Conservation (phyloP, 37 sponge, comb jelly and placozoan genomes). For the Ianthella basta region DNA sequence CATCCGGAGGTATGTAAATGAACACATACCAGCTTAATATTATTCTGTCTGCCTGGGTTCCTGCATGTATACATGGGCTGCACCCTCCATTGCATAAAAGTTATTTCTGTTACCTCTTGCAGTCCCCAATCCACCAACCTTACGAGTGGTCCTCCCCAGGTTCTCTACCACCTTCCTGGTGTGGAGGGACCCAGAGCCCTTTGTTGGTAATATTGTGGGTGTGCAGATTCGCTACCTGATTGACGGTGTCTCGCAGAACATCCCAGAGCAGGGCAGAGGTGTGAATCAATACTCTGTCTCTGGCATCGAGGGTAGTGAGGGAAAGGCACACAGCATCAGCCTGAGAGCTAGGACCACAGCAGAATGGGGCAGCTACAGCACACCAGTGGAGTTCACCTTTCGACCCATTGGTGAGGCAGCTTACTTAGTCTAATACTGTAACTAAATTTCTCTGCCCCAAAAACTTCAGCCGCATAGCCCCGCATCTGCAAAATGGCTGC, state of each 20-base stretch:
- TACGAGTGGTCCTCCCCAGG: neutral
- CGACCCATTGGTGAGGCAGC: slow-evolving; percentile 11
- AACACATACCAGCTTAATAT: too few species aligned
- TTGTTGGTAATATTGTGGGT: neutral
- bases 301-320: neutral
- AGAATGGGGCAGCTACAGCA: slow-evolving; percentile 10
- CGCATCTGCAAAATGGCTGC: too few species aligned
- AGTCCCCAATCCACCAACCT: neutral
- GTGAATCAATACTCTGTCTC: neutral
- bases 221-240: neutral
- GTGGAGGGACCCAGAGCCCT: neutral
- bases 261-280: neutral
- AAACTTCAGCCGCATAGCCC: too few species aligned
- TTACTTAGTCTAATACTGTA: too few species aligned
- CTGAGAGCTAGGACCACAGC: neutral
- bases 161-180: neutral
- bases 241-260: neutral
- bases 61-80: too few species aligned
- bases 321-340: neutral
- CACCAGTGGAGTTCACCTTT: neutral
- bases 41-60: too few species aligned
- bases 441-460: too few species aligned
- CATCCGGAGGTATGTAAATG: too few species aligned
- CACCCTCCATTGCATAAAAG: too few species aligned
- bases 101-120: neutral